Percentiles rank a stretch among this genome's conserved stretches.
These are phyloP conservation scores for Ctena decussata DNA, from an alignment of 2,888 invertebrate species.

Conservation along the genomic window DNA sequence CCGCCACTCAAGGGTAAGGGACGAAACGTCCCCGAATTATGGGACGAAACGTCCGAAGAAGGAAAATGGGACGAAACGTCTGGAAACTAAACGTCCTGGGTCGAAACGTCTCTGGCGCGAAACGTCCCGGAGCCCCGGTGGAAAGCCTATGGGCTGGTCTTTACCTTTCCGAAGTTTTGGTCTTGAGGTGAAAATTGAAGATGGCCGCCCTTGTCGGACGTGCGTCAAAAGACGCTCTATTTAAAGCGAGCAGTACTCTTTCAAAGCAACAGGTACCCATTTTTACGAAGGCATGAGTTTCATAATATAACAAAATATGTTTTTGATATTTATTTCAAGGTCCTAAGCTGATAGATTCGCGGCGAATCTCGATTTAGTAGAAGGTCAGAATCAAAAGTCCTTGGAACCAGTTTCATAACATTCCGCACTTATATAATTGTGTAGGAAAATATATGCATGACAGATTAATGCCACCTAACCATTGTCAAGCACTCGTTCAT, in stretches of 20 bases:
- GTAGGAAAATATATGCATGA: no score
- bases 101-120: no score
- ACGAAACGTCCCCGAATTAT: no score
- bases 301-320: background rate
- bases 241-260: slow-evolving; percentile 63
- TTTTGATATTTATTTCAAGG: background rate
- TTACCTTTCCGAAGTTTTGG: background rate
- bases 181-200: slow-evolving; percentile 42
- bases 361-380: background rate
- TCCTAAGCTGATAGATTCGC: background rate
- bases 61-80: no score
- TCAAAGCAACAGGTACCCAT: background rate
- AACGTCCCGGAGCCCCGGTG: no score
- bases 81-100: no score
- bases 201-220: slow-evolving; percentile 83
- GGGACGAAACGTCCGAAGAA: no score
- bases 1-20: no score
- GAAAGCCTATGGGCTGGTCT: no score
- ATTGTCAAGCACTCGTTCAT: no score
- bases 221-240: slow-evolving; percentile 77
- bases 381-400: background rate
- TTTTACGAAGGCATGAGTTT: background rate
- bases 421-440: no score
- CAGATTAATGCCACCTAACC: no score
- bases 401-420: background rate